These are phyloP conservation scores for Sussaba pulchella DNA, from an alignment of 2,888 invertebrate genomes.

Conservation along the genomic window DNA sequence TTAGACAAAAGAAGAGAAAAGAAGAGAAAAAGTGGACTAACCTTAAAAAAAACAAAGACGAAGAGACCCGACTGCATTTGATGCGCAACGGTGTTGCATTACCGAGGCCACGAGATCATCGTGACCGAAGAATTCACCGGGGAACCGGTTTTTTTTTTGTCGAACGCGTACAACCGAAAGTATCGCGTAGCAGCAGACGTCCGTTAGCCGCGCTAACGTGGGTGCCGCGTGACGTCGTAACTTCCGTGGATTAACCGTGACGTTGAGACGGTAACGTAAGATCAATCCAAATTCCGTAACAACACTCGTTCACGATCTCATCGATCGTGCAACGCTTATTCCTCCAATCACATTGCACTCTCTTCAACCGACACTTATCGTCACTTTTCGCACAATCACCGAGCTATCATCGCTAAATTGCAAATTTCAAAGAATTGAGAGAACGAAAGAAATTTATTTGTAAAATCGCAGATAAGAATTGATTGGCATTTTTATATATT, in stretches of 20 bases:
- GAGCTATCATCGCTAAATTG: no score
- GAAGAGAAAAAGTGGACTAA: neutral
- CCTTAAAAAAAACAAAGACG: neutral
- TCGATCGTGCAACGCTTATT: neutral
- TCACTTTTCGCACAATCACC: neutral
- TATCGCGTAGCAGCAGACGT: no score
- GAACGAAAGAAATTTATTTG: no score
- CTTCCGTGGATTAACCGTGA: constrained; percentile 30
- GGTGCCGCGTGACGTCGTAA: constrained; percentile 15
- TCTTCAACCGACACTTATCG: no score
- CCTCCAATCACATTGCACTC: no score
- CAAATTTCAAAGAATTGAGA: no score
- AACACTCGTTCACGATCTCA: constrained; percentile 48
- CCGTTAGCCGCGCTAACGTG: constrained; percentile 2
- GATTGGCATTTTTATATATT: no score
- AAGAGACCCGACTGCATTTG: neutral
- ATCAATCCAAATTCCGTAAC: constrained; percentile 41
- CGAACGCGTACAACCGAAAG: constrained; percentile 17
- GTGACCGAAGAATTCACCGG: neutral
- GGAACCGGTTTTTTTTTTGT: constrained; percentile 47
- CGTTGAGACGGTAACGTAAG: constrained; percentile 22
- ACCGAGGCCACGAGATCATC: constrained; percentile 8
- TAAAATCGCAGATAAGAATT: no score
- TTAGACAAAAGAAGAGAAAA: no score
- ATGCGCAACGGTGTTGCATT: constrained; percentile 23